These are phyloP conservation scores for Balaeniceps rex DNA, from an alignment of 2,113 vertebrate species.

Conservation along the genomic window DNA sequence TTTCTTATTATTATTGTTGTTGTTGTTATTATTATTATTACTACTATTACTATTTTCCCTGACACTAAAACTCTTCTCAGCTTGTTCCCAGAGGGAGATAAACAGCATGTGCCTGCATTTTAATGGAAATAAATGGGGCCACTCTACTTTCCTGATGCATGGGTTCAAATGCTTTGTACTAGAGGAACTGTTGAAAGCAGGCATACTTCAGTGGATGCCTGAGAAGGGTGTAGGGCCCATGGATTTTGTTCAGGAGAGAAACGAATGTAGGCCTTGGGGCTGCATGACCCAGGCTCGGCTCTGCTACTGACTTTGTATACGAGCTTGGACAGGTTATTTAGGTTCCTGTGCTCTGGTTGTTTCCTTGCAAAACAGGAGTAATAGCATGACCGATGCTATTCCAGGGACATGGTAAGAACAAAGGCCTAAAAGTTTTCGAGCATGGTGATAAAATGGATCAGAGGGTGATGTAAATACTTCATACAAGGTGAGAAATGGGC, in stretches of 20 bases:
- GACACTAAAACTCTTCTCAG: conserved; percentile 55
- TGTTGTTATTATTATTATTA: conserved; percentile 23
- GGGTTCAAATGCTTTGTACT: neutral
- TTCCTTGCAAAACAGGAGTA: neutral
- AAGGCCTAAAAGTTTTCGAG: neutral
- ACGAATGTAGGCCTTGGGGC: neutral
- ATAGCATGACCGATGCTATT: neutral
- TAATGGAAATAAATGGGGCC: conserved; percentile 39
- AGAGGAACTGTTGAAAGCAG: neutral
- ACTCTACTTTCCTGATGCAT: neutral
- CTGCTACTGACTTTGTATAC: neutral
- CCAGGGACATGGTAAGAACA: neutral
- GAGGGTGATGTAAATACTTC: neutral
- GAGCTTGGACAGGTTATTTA: neutral
- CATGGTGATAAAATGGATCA: neutral
- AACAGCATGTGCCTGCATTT: conserved; percentile 45
- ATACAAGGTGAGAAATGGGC: neutral
- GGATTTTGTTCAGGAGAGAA: neutral
- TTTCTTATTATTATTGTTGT: conserved; percentile 48
- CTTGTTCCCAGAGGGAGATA: conserved; percentile 64
- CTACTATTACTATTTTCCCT: conserved; percentile 54
- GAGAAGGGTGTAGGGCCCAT: neutral
- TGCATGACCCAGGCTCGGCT: neutral
- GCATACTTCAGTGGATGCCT: neutral
- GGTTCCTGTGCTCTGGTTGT: neutral